These are phyloP conservation scores for Invenusta paracnida DNA, from an alignment of 2,888 invertebrate species.

Conservation along the genomic window DNA sequence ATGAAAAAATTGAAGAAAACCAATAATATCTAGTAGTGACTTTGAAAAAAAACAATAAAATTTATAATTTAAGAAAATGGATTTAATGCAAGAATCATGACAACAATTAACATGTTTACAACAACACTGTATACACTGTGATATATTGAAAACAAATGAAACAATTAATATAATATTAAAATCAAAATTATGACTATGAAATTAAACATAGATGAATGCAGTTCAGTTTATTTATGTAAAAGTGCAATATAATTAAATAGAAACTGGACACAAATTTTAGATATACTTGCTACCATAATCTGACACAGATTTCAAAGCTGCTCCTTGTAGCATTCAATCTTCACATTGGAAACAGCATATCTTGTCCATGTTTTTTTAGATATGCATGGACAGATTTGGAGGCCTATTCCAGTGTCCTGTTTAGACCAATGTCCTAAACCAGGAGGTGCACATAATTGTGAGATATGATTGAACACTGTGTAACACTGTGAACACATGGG, in stretches of 20 bases:
- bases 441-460: neutral
- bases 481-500: neutral
- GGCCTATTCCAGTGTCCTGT: too few relatives aligned
- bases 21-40: neutral
- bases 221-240: neutral
- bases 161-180: neutral
- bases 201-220: neutral
- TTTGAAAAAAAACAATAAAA: neutral
- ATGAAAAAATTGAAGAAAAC: too few relatives aligned
- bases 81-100: neutral
- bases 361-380: too few relatives aligned
- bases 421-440: neutral
- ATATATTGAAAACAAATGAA: neutral
- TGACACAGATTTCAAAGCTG: neutral
- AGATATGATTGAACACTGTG: neutral
- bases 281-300: neutral
- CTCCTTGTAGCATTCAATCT: neutral
- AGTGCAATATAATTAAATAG: neutral
- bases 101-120: neutral
- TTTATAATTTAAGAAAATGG: neutral
- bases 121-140: neutral
- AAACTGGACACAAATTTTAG: neutral
- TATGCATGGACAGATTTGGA: too few relatives aligned
- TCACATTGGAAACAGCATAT: neutral
- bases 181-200: neutral